Conservation (phyloP, 2,797 vertebrate species). For the Myripristis jacobus region DNA sequence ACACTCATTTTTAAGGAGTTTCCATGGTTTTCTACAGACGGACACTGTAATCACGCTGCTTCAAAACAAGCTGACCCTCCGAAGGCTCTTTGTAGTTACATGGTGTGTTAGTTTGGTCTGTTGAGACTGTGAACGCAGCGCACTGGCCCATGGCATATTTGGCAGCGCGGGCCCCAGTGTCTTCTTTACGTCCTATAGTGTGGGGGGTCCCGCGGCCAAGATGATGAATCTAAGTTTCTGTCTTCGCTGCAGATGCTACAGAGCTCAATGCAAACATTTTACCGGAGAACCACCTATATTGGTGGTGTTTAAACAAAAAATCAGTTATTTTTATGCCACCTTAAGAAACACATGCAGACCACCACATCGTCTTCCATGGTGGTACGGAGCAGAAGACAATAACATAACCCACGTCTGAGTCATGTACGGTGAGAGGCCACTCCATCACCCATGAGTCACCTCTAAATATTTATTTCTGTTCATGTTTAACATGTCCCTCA, state of each 20-base stretch:
- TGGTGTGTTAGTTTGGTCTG: constrained; percentile 18
- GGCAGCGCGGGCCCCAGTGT: neutral
- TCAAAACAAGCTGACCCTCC: constrained; percentile 8
- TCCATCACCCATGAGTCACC: constrained; percentile 55
- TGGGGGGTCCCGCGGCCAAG: constrained; percentile 55
- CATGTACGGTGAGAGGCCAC: constrained; percentile 19
- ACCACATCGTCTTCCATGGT: constrained; percentile 73
- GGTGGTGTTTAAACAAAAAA: constrained; percentile 11
- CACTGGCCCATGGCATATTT: constrained; percentile 7
- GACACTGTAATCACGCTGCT: constrained; percentile 9
- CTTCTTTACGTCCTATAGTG: constrained; percentile 37
- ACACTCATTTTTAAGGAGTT: constrained; percentile 10
- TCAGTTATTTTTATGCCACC: constrained; percentile 59
- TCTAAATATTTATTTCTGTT: constrained; percentile 72
- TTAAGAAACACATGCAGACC: constrained; percentile 65
- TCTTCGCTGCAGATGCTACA: constrained; percentile 27
- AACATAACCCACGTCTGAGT: constrained; percentile 72
- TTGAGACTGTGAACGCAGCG: constrained; percentile 36
- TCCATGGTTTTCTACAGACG: constrained; percentile 12
- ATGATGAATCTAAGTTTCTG: constrained; percentile 48
- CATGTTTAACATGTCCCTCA: constrained; percentile 28
- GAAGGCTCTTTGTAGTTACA: neutral
- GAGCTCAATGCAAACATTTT: constrained; percentile 66
- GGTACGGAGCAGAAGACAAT: constrained; percentile 71
- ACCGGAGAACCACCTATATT: constrained; percentile 47